Percentiles rank a stretch among this genome's conserved stretches.
Conservation (phyloP, 2,888 invertebrate species). For the Trichogramma dendrolimi region DNA sequence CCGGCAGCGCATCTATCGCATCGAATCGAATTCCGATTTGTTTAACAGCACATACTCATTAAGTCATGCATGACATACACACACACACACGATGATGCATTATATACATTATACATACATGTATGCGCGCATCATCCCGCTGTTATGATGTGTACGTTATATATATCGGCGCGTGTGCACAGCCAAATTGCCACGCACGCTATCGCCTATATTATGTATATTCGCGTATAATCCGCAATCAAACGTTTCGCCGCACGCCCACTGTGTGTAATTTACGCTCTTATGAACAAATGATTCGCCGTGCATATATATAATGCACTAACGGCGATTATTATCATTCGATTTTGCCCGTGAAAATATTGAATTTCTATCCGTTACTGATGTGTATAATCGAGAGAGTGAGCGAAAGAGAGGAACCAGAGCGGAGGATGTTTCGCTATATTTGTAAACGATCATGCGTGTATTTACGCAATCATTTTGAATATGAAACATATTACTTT, state of each 20-base stretch:
- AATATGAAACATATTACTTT: background rate
- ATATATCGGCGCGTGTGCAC: background rate
- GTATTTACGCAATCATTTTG: background rate
- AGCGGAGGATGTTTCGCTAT: background rate
- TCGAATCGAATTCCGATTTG: constrained; percentile 41
- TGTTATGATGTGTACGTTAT: no score
- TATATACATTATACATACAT: no score
- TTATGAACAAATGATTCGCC: background rate
- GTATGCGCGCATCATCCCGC: no score
- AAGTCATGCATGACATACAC: no score
- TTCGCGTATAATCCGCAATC: constrained; percentile 11
- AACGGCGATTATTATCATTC: background rate
- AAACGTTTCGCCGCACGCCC: background rate
- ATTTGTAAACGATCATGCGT: background rate
- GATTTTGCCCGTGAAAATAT: background rate
- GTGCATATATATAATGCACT: background rate
- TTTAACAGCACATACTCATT: constrained; percentile 33
- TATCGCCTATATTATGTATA: background rate
- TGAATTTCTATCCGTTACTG: background rate
- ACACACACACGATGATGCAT: no score
- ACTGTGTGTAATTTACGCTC: constrained; percentile 5
- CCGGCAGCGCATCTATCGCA: constrained; percentile 39
- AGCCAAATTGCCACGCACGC: background rate
- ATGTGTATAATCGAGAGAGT: background rate
- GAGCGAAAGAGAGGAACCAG: background rate